Evolutionary conservation across 2,797 vertebrate genomes (phyloP).

Genomic region (Thaleichthys pacificus): DNA sequence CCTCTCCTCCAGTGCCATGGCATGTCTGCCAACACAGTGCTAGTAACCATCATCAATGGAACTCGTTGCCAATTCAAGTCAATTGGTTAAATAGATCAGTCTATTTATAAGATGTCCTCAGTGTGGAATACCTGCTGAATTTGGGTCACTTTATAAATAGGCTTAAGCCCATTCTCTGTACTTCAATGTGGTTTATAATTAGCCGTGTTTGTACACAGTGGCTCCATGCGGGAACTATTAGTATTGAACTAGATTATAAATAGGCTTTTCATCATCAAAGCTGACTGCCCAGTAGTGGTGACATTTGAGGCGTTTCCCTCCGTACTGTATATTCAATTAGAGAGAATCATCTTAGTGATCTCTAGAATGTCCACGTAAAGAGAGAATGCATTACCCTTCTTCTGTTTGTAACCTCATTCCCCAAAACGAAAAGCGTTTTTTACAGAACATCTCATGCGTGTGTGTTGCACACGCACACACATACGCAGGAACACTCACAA

Average conservation of each 20-base stretch:
- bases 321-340: neutral
- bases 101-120: neutral
- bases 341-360: neutral
- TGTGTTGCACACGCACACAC: neutral
- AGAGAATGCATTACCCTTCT: no score
- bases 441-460: neutral
- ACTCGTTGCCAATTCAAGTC: neutral
- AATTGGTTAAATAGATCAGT: slow-evolving; percentile 24
- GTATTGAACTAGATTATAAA: slow-evolving; percentile 37
- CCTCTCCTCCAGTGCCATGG: neutral
- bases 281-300: neutral
- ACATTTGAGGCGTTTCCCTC: slow-evolving; percentile 15
- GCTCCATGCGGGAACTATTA: slow-evolving; percentile 20
- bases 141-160: slow-evolving; percentile 39
- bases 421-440: no score
- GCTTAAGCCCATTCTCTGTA: neutral
- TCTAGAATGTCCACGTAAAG: neutral
- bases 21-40: neutral
- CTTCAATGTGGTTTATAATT: slow-evolving; percentile 23
- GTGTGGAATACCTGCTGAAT: slow-evolving; percentile 24
- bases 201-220: slow-evolving; percentile 16
- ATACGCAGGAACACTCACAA: neutral
- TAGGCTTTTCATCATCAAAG: slow-evolving; percentile 14
- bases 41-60: neutral
- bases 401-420: no score